Evolutionary conservation across 2,888 invertebrate species (phyloP).

Genomic region (Patella pellucida): DNA sequence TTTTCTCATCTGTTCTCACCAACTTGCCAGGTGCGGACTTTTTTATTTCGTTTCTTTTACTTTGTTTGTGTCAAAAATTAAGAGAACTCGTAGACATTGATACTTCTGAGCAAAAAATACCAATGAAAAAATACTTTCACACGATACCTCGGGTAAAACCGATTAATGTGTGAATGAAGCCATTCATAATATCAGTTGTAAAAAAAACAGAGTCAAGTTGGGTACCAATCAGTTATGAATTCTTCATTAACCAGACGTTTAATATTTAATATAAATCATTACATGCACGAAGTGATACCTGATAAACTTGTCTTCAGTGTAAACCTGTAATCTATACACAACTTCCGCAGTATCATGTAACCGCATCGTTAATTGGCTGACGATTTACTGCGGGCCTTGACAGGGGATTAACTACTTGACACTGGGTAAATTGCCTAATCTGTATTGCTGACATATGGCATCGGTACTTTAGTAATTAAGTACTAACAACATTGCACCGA

Average conservation of each 20-base stretch:
- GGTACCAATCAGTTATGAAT: neutral
- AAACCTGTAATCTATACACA: constrained; percentile 5
- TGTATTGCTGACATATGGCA: neutral
- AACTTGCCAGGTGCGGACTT: too few species aligned
- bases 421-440: neutral
- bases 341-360: constrained; percentile 9
- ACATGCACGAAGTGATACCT: neutral
- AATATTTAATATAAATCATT: neutral
- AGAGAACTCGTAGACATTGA: too few species aligned
- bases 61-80: too few species aligned
- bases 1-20: too few species aligned
- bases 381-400: constrained; percentile 4
- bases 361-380: neutral
- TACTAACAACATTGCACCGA: too few species aligned
- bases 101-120: too few species aligned
- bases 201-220: neutral
- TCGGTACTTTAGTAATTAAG: too few species aligned
- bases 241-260: neutral
- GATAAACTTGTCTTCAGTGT: neutral
- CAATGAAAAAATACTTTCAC: too few species aligned
- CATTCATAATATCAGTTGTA: too few species aligned
- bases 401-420: neutral
- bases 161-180: too few species aligned
- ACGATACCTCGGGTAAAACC: too few species aligned
- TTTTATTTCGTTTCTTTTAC: too few species aligned